Evolutionary conservation across 2,113 vertebrate genomes (phyloP), one percentile per base, ranked within the genome.

Genomic region (Hippotragus niger): DNA sequence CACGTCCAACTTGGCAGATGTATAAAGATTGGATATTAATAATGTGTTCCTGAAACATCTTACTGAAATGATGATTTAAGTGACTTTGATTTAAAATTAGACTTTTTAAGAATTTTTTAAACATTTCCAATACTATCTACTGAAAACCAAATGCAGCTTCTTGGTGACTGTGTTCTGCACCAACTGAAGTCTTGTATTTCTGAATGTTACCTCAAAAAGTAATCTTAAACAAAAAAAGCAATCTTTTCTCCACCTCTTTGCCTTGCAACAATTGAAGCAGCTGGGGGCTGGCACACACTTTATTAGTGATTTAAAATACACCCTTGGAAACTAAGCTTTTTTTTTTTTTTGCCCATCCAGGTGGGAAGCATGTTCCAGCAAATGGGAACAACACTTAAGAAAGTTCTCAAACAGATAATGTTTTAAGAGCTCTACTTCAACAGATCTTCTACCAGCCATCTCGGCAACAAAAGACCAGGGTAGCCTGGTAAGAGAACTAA

Each of bases 271-370:
- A 62, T 89, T 12, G 40, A 97, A 98, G 97, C 67, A 85, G 91
- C 96, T 98, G 86, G 82, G 95, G 97, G 96, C 91, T 96, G 36
- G 90, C 97, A 95, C 53, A 97, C 90, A 88, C 87, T 97, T 98
- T 96, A 97, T 95, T 98, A 97, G 43, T 3, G 96, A 87, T 98
- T 98, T 97, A 80, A 98, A 99, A 97, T 92, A 96, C 90, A 98
- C 97, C 98, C 97, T 98, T 98, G 97, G 97, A 98, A 97, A 95
- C 84, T 95, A 96, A 94, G 62, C 95, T 43, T 6, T 43, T 43
- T 43, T 43, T 43, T 43, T 43, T 96, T 86, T 97, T 84, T 81
- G 91, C 98, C 94, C 93, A 95, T 97, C 96, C 97, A 98, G 97
- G 97, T 98, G 91, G 97, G 97, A 98, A 95, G 93, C 25, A 2